Conservation (phyloP, 2,113 vertebrate genomes). For the Fukomys damarensis region DNA sequence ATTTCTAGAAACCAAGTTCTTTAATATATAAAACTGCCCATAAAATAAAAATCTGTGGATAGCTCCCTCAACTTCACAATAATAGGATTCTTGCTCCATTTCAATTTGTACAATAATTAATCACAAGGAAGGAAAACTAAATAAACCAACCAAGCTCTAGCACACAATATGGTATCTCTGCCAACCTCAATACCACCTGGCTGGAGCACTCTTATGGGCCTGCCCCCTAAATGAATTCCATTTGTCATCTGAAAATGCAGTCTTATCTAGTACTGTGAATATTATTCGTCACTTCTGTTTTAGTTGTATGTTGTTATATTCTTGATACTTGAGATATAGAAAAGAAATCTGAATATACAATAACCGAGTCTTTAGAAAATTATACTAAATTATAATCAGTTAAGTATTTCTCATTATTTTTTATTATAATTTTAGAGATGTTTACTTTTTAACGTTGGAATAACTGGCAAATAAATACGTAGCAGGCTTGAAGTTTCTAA, state of each 20-base stretch:
- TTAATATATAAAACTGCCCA: constrained; percentile 23
- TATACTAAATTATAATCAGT: constrained; percentile 26
- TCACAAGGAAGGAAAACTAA: constrained; percentile 28
- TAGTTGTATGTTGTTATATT: background rate
- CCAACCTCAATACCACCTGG: background rate
- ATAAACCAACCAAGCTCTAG: constrained; percentile 26
- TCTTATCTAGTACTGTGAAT: background rate
- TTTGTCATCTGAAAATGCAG: background rate
- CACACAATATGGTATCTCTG: background rate
- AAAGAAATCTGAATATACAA: background rate
- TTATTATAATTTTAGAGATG: constrained; percentile 5
- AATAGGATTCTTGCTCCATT: constrained; percentile 21
- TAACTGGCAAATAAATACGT: constrained; percentile 20
- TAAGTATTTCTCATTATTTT: constrained; percentile 31
- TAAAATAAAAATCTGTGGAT: constrained; percentile 31
- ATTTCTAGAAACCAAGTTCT: constrained; percentile 43
- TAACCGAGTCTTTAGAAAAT: constrained; percentile 32
- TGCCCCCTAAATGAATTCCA: background rate
- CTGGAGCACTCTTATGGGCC: background rate
- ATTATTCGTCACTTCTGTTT: background rate
- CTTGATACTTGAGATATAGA: constrained; percentile 4
- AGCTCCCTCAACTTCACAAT: background rate
- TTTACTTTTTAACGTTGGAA: constrained; percentile 36
- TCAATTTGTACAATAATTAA: constrained; percentile 61
- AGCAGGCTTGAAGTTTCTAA: constrained; percentile 44